These are phyloP conservation scores for Pitta sordida DNA, from an alignment of 2,113 vertebrate genomes.

Conservation along the genomic window DNA sequence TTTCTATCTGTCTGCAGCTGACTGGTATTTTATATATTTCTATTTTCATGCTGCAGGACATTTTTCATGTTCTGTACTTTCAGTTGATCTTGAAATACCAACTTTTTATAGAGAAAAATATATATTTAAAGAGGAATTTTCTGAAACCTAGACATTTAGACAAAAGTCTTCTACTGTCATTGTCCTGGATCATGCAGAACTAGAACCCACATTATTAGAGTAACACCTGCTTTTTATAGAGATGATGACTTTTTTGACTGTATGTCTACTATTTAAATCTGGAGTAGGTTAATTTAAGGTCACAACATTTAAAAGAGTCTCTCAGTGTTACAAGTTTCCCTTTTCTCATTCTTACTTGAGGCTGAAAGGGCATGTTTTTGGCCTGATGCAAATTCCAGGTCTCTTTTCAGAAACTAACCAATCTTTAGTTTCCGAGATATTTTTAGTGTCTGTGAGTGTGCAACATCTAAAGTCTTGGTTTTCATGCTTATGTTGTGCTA, in stretches of 20 bases:
- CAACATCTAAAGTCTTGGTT: background rate
- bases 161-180: background rate
- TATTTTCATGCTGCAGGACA: background rate
- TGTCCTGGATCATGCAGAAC: background rate
- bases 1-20: background rate
- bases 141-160: background rate
- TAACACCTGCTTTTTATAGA: background rate
- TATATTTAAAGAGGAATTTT: background rate
- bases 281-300: background rate
- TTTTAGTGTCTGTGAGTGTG: background rate
- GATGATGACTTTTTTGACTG: background rate
- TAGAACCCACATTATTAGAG: background rate
- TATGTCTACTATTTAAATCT: background rate
- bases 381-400: background rate
- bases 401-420: background rate
- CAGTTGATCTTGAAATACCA: background rate
- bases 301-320: background rate
- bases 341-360: background rate
- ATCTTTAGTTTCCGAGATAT: background rate
- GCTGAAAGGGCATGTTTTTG: background rate
- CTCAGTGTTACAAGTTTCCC: background rate
- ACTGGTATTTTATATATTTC: background rate
- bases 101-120: background rate
- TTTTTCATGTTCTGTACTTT: background rate
- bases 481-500: background rate